Evolutionary conservation across 2,888 invertebrate species (phyloP).

Genomic region (Athripsodes cinereus): DNA sequence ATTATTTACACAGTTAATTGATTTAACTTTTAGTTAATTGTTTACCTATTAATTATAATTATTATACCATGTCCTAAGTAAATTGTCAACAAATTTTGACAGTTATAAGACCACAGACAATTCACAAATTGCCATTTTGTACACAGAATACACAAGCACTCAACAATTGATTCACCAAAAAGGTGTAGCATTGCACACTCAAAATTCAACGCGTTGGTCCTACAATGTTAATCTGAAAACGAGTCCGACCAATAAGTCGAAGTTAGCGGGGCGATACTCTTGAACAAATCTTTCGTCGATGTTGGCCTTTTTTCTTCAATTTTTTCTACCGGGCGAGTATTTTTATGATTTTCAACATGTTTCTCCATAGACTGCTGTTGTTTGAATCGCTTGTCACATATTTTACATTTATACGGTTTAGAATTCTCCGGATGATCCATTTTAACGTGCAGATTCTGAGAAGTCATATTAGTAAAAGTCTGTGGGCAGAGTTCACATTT

Average conservation of each 20-base stretch:
- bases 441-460: slow-evolving; percentile 45
- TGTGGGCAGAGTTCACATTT: slow-evolving; percentile 42
- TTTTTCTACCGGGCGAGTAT: slow-evolving; percentile 28
- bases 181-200: slow-evolving; percentile 12
- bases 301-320: slow-evolving; percentile 27
- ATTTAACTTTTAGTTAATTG: too few relatives aligned
- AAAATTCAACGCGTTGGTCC: slow-evolving; percentile 1
- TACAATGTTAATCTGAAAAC: slow-evolving; percentile 38
- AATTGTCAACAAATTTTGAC: slow-evolving; percentile 4
- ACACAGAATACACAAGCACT: not conserved
- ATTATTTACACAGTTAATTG: too few relatives aligned
- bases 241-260: slow-evolving; percentile 46
- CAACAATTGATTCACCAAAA: not conserved
- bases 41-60: too few relatives aligned
- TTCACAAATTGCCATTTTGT: not conserved
- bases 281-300: slow-evolving; percentile 38
- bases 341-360: slow-evolving; percentile 39
- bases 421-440: slow-evolving; percentile 36
- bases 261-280: slow-evolving; percentile 41
- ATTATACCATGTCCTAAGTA: too few relatives aligned
- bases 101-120: not conserved
- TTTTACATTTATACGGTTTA: slow-evolving; percentile 36
- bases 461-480: slow-evolving; percentile 43
- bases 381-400: slow-evolving; percentile 41
- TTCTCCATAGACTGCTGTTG: slow-evolving; percentile 39